Evolutionary conservation across 2,888 invertebrate species (phyloP).

Genomic region (Cybosia mesomella): DNA sequence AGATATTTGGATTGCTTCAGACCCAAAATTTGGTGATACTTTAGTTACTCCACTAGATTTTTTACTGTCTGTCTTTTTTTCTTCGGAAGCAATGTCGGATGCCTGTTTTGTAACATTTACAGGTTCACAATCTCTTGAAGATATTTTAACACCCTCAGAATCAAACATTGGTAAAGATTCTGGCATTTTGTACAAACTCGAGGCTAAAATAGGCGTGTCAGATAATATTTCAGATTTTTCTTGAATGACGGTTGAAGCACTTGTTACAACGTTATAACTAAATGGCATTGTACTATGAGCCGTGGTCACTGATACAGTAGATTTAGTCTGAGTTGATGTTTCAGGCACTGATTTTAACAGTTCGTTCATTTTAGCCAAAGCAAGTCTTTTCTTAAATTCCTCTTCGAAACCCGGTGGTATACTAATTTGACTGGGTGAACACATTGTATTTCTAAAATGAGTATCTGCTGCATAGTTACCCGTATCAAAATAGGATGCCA

Average conservation of each 20-base stretch:
- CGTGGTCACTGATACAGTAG: conserved; percentile 26
- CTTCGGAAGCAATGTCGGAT: not conserved
- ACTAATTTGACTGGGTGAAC: conserved; percentile 57
- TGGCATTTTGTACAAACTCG: not conserved
- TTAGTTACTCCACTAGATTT: not conserved
- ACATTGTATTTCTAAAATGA: conserved; percentile 71
- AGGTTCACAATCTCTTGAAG: not conserved
- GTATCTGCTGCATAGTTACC: conserved; percentile 81
- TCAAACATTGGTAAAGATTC: not conserved
- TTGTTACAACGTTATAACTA: conserved; percentile 44
- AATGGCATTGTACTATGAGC: conserved; percentile 33
- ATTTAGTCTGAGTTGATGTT: conserved; percentile 63
- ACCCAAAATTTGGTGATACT: conserved; percentile 3
- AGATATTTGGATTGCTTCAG: conserved; percentile 2
- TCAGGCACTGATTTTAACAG: conserved; percentile 55
- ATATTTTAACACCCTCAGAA: not conserved
- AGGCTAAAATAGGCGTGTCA: not conserved
- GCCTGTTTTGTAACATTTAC: not conserved
- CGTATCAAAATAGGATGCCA: conserved; percentile 82
- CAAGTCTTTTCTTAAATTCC: conserved; percentile 57
- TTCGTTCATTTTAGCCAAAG: conserved; percentile 33
- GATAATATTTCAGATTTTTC: conserved; percentile 33
- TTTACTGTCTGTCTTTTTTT: not conserved
- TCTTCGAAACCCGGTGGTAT: conserved; percentile 80
- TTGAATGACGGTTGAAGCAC: conserved; percentile 38